Conservation (phyloP, 2,888 invertebrate genomes). For the Lordiphosa andalusiaca region DNA sequence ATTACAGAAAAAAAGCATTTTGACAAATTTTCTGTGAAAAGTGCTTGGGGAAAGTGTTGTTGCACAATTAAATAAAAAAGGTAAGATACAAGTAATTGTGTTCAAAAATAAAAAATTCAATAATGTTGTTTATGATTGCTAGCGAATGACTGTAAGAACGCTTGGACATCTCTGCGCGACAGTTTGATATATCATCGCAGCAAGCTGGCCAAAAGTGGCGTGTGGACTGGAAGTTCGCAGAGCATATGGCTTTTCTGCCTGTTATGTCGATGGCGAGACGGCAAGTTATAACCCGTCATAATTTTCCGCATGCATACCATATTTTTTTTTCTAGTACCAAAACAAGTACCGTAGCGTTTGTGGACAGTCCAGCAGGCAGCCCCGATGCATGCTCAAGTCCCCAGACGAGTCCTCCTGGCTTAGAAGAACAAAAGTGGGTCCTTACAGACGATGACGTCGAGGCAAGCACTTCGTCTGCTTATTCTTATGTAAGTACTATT, state of each 20-base stretch:
- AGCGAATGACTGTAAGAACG: background rate
- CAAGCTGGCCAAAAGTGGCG: conserved; percentile 2
- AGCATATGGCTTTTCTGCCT: conserved; percentile 3
- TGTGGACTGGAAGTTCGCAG: background rate
- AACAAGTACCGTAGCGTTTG: no score
- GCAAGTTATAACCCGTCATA: no score
- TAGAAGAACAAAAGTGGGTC: no score
- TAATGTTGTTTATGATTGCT: background rate
- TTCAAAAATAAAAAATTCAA: background rate
- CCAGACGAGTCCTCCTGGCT: no score
- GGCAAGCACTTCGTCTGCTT: background rate
- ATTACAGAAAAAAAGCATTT: background rate
- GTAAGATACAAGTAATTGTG: background rate
- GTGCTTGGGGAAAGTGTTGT: conserved; percentile 1
- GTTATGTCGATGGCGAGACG: background rate
- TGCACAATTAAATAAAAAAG: conserved; percentile 1
- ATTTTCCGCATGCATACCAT: no score
- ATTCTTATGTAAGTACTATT: no score
- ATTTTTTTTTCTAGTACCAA: no score
- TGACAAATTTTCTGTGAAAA: background rate
- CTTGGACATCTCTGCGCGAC: conserved; percentile 3
- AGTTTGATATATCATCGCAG: background rate
- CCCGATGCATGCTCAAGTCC: no score
- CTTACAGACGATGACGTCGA: no score
- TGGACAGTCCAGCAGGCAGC: no score